These are phyloP conservation scores for Mystacides longicornis DNA, from an alignment of 2,888 invertebrate species.

Conservation along the genomic window DNA sequence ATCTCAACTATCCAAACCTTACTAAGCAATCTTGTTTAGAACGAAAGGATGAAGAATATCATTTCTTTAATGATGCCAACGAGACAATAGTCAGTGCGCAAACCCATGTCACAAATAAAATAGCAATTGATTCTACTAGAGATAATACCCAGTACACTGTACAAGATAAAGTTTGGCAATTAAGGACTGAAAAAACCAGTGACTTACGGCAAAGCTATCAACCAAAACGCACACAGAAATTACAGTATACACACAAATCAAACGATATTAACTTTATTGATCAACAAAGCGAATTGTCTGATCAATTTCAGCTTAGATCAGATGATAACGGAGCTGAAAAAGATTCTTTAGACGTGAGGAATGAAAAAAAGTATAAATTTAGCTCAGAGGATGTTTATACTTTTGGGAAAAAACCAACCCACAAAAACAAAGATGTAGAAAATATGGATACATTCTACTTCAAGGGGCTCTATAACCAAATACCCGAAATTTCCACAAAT, in stretches of 20 bases:
- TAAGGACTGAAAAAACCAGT: no score
- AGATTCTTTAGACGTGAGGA: no score
- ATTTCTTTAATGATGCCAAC: not conserved
- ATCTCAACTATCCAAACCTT: not conserved
- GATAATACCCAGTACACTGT: not conserved
- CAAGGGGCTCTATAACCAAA: not conserved
- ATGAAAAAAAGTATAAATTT: not conserved
- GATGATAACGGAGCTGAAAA: no score
- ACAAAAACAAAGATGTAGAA: not conserved
- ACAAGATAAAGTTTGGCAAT: no score
- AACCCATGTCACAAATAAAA: not conserved
- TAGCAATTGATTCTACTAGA: not conserved
- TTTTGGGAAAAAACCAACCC: not conserved
- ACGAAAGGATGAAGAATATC: not conserved
- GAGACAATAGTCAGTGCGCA: not conserved
- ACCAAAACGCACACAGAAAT: no score
- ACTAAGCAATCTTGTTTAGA: no score
- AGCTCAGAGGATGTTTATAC: not conserved
- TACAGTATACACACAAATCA: no score
- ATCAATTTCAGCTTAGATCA: no score
- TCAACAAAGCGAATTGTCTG: no score
- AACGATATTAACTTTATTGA: no score
- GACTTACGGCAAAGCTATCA: no score
- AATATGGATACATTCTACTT: not conserved
- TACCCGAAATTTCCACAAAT: not conserved